Base-by-base conservation (phyloP, 1,140 invertebrate species). In the Myzus persicae region DNA sequence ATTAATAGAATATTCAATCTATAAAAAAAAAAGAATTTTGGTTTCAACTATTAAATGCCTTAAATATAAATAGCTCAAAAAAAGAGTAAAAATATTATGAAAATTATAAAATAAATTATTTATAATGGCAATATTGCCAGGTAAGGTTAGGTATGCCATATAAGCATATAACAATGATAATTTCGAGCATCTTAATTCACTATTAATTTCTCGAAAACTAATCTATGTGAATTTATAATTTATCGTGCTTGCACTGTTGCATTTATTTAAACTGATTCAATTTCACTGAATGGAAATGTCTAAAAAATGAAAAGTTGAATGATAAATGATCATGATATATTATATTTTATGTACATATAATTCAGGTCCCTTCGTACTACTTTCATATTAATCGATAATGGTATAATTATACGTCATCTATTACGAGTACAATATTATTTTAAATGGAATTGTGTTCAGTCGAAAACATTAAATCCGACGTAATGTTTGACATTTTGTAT, bases 401-500 rank as follows among this genome's bases (percentile, higher is more conserved):
- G 18, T 48, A 48, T 11, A 31, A 31, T 31, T n/a, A 59, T 67
- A 67, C 31, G 7, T 59, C 5, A n/a, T n/a, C n/a, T 9, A 59
- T 59, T 26, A 59, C 2, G 9, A 9, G 26, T 5, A 26, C 26
- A 59, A 59, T 59, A 31, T 59, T 59, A 59, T 59, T 59, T 26
- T 31, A 76, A 76, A 76, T 76, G 14, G n/a, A 14, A 76, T 76
- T 36, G 14, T n/a, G 59, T 76, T 18, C 7, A n/a, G 31, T 18
- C 11, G 14, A 18, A 76, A 76, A 76, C n/a, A 76, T 76, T 3
- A 76, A 18, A n/a, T 76, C n/a, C n/a, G 59, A 76, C 31, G 14
- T n/a, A 67, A n/a, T 76, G 59, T n/a, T 76, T 76, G 59, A 76
- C 59, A 31, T n/a, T 76, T n/a, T 76, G n/a, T 76, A 76, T 76